phyloP scores from a whole-genome alignment of 2,797 vertebrate genomes.

The Taenioides sp. region DNA sequence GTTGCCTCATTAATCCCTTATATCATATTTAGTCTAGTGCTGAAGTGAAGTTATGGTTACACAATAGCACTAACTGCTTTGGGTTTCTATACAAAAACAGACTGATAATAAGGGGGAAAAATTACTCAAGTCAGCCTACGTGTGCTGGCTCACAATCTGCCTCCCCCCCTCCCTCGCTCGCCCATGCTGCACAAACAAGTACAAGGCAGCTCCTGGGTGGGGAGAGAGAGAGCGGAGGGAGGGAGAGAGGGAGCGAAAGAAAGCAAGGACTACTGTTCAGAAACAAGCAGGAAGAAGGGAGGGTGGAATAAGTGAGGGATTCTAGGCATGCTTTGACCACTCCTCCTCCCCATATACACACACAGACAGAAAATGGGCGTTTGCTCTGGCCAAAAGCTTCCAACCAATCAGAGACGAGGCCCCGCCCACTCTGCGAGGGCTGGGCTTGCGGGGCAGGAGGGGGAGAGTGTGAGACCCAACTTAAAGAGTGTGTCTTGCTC shows the following conservation, averaged over 20 bases:
- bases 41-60: background rate
- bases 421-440: conserved; percentile 59
- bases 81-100: conserved; percentile 26
- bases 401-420: conserved; percentile 70
- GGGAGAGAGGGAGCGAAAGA: conserved; percentile 42
- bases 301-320: conserved; percentile 31
- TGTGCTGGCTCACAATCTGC: conserved; percentile 66
- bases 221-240: conserved; percentile 45
- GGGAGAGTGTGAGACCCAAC: conserved; percentile 62
- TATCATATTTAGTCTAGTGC: conserved; percentile 1
- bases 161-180: conserved; percentile 22
- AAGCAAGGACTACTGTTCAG: conserved; percentile 35
- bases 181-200: conserved; percentile 71
- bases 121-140: conserved; percentile 63
- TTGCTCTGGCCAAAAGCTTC: conserved; percentile 42
- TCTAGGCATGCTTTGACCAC: conserved; percentile 36
- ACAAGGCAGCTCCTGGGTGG: conserved; percentile 52
- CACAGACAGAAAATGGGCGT: conserved; percentile 10
- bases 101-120: background rate
- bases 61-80: background rate
- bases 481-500: conserved; percentile 71
- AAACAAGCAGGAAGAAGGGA: conserved; percentile 13
- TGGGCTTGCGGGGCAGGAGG: conserved; percentile 38
- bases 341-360: conserved; percentile 26
- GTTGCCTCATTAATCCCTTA: conserved; percentile 26